Evolutionary conservation across 2,888 invertebrate genomes (phyloP).

Genomic region (Ormyrus thymus): DNA sequence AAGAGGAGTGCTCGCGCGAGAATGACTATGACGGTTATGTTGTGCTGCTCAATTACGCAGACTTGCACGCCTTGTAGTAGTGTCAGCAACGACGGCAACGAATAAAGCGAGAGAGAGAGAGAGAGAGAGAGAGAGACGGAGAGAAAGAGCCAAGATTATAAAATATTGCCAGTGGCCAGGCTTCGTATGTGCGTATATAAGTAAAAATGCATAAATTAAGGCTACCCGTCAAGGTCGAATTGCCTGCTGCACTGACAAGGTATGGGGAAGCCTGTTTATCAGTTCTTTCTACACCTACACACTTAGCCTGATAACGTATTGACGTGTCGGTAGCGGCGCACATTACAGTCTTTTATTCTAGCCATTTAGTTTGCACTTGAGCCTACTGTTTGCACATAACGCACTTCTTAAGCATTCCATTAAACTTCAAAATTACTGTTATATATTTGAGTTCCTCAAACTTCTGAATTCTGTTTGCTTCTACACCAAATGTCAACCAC

Average conservation of each 20-base stretch:
- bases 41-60: constrained; percentile 30
- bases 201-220: constrained; percentile 72
- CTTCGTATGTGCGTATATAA: constrained; percentile 58
- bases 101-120: background rate
- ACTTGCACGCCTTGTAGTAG: constrained; percentile 56
- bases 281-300: constrained; percentile 56
- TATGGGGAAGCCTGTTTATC: constrained; percentile 67
- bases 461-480: constrained; percentile 3
- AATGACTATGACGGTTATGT: constrained; percentile 27
- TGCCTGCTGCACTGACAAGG: constrained; percentile 71
- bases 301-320: constrained; percentile 16
- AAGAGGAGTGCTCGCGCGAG: constrained; percentile 3
- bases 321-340: background rate
- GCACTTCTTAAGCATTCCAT: background rate
- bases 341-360: constrained; percentile 15
- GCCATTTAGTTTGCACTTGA: constrained; percentile 13
- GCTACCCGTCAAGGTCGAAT: constrained; percentile 72
- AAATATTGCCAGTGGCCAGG: constrained; percentile 1
- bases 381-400: background rate
- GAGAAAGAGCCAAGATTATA: background rate
- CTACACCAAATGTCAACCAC: constrained; percentile 1
- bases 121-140: background rate
- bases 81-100: background rate
- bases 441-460: constrained; percentile 2
- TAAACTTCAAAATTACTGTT: constrained; percentile 16